A percentile compares a stretch with the other conserved stretches of the same genome.
These are phyloP conservation scores for Sesamia inferens DNA, from an alignment of 2,888 invertebrate genomes.

Conservation along the genomic window DNA sequence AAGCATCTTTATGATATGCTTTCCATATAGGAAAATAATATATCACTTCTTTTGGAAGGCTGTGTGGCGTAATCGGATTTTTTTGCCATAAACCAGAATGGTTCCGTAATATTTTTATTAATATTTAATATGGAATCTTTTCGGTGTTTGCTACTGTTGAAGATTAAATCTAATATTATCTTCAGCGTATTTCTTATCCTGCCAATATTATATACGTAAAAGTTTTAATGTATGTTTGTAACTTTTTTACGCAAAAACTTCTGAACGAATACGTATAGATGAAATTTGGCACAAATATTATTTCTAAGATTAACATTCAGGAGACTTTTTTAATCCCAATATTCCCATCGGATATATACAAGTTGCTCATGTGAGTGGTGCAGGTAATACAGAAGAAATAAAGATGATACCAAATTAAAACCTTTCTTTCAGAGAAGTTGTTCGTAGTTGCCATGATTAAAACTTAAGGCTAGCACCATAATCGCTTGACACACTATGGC, in stretches of 20 bases:
- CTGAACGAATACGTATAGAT: too few species aligned
- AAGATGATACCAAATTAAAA: neutral
- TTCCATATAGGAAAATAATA: slow-evolving; percentile 29
- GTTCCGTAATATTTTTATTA: neutral
- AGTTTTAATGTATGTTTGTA: too few species aligned
- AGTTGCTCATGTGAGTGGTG: too few species aligned
- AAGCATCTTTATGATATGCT: slow-evolving; percentile 37
- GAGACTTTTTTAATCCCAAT: too few species aligned
- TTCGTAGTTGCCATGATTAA: neutral
- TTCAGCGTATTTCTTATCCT: neutral
- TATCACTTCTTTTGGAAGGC: slow-evolving; percentile 16
- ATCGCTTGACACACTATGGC: too few species aligned
- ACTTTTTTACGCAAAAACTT: too few species aligned
- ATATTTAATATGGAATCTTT: neutral
- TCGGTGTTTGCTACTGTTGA: neutral
- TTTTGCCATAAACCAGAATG: neutral
- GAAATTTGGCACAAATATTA: too few species aligned
- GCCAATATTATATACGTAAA: too few species aligned
- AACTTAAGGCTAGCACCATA: too few species aligned
- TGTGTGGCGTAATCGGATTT: neutral
- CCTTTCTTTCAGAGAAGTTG: neutral
- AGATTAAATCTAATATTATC: neutral
- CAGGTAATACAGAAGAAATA: too few species aligned
- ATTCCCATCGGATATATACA: too few species aligned
- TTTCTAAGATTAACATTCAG: too few species aligned